Evolutionary conservation across 2,113 vertebrate species (phyloP), one percentile per base, ranked within the genome.

Genomic region (Colistium nudipinnis): DNA sequence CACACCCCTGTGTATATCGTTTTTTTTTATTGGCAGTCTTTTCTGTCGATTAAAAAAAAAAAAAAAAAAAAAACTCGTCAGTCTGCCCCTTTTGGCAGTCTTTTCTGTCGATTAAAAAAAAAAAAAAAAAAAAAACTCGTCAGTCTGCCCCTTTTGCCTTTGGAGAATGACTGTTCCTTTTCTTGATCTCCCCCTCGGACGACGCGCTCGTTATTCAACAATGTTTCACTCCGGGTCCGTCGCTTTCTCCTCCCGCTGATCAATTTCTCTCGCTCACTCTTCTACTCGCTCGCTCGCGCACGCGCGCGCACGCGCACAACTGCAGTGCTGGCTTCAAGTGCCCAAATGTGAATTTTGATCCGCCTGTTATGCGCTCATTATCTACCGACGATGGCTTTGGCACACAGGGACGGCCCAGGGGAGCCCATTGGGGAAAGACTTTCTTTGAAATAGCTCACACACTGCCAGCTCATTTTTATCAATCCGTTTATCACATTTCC

Each of bases 261-360:
- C 17, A 27, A 31, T 55, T 20, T 47, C 35, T 35, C 41, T 55
- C 45, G 22, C 64, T 48, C 12, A 51, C 54, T 17, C n/a, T 17
- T 27, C 3, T 25, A 6, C 25, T 8, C 44, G n/a, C 70, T 44
- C 38, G 43, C 47, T 51, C 22, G 20, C 41, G 51, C 41, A 44
- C 48, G 51, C 13, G 33, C 35, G 38, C 54, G 63, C 57, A 55
- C 48, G 56, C 48, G 66, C 38, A 72, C 70, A 68, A 68, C 52
- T 71, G 44, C 41, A 54, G 43, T 19, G 3, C 41, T 70, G 57
- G 24, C 44, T 70, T 78, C 12, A 65, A 78, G 57, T 65, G 48
- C n/a, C 52, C 74, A 79, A n/a, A 63, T 79, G 72, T 71, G 69
- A 69, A 53, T 70, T 78, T 76, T 62, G 35, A 24, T 59, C 39